Conservation (phyloP, 2,113 vertebrate species). For the Fregetta grallaria region DNA sequence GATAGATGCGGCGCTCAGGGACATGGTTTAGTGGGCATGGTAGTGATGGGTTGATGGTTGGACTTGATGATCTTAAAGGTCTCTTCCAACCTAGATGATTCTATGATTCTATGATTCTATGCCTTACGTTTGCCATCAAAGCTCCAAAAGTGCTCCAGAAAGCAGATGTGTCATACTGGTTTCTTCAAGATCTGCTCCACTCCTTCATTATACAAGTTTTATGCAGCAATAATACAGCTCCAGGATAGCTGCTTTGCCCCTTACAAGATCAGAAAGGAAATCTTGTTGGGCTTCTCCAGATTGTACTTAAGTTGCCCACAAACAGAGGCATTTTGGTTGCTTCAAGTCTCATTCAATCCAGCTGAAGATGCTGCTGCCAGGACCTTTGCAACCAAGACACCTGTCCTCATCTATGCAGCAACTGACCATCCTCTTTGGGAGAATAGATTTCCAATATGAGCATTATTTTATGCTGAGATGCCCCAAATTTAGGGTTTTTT, state of each 20-base stretch:
- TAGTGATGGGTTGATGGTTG: too few species aligned
- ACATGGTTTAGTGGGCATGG: too few species aligned
- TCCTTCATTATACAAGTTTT: background rate
- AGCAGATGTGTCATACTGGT: background rate
- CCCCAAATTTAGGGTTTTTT: background rate
- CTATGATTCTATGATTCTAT: too few species aligned
- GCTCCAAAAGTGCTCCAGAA: background rate
- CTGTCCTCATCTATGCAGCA: background rate
- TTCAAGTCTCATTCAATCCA: background rate
- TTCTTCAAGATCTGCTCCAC: background rate
- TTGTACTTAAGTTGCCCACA: background rate
- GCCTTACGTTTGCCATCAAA: background rate
- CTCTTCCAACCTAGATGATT: too few species aligned
- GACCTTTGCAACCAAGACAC: background rate
- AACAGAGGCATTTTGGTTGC: background rate
- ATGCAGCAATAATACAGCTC: background rate
- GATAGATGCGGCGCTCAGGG: too few species aligned
- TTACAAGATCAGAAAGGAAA: background rate
- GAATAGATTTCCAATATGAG: background rate
- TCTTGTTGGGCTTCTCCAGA: background rate
- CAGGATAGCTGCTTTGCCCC: background rate
- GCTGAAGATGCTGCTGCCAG: background rate
- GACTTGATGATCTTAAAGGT: too few species aligned
- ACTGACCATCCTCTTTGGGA: background rate
- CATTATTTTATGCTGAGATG: background rate